A percentile compares a stretch with the other conserved stretches of the same genome.
Evolutionary conservation across 2,113 vertebrate species (phyloP).

Genomic region (Xenotilapia leptura): DNA sequence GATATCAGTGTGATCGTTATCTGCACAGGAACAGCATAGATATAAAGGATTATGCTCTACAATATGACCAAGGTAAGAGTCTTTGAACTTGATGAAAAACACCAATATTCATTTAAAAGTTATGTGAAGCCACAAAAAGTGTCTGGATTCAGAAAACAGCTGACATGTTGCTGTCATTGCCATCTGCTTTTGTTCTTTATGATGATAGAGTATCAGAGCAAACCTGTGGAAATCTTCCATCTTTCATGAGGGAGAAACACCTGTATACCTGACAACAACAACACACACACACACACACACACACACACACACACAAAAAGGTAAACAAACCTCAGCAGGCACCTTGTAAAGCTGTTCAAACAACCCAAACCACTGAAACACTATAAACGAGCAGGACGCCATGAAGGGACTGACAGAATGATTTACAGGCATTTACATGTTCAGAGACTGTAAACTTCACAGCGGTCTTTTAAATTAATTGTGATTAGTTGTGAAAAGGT

Average conservation of each 20-base stretch:
- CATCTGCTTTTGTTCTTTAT: background rate
- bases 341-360: conserved; percentile 1
- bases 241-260: background rate
- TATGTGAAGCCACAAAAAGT: background rate
- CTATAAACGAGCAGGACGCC: background rate
- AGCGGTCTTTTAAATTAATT: background rate
- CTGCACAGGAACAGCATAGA: background rate
- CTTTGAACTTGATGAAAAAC: background rate
- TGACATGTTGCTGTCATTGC: background rate
- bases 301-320: background rate
- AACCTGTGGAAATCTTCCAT: background rate
- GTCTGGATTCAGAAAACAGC: background rate
- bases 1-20: background rate
- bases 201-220: background rate
- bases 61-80: background rate
- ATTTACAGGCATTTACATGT: background rate
- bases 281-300: background rate
- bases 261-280: background rate
- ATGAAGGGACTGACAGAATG: background rate
- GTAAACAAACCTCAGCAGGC: conserved; percentile 1
- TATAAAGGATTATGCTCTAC: background rate
- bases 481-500: background rate
- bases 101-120: background rate
- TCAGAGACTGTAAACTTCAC: background rate
- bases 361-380: background rate